Conservation (phyloP, 1,140 invertebrate species). For the Solenopsis fugax region DNA sequence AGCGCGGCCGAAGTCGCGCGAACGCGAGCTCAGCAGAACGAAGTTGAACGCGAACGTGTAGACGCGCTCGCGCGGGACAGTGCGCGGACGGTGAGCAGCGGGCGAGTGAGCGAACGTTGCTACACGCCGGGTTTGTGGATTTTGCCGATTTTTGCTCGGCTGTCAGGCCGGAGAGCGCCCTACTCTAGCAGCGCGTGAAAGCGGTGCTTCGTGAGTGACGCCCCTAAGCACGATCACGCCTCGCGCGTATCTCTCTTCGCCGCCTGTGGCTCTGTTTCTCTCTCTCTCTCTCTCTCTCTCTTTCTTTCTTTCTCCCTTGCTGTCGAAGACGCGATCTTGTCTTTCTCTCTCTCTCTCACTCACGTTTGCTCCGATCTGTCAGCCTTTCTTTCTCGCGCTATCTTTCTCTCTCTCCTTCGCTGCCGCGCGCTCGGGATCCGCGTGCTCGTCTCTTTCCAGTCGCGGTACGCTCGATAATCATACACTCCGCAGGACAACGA, state of each 20-base stretch:
- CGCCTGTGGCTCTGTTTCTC: background rate
- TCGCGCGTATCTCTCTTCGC: conserved; percentile 17
- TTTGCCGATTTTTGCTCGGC: conserved; percentile 56
- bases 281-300: conserved; percentile 22
- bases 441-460: background rate
- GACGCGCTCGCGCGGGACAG: conserved; percentile 69
- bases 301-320: background rate
- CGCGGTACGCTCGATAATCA: conserved; percentile 48
- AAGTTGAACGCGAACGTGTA: conserved; percentile 33
- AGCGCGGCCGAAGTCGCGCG: conserved; percentile 58
- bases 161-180: conserved; percentile 47
- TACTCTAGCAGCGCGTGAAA: conserved; percentile 62
- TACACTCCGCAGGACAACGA: conserved; percentile 28
- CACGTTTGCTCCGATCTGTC: background rate
- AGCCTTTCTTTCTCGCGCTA: conserved; percentile 5
- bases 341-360: conserved; percentile 12
- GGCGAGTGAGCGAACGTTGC: conserved; percentile 72
- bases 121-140: conserved; percentile 66
- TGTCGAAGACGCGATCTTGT: background rate
- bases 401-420: background rate
- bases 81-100: conserved; percentile 75
- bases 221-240: conserved; percentile 43
- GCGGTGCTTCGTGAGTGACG: conserved; percentile 64
- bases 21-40: conserved; percentile 39
- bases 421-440: background rate